Conservation (phyloP, 2,888 invertebrate genomes). For the Onthophagus sagittarius region DNA sequence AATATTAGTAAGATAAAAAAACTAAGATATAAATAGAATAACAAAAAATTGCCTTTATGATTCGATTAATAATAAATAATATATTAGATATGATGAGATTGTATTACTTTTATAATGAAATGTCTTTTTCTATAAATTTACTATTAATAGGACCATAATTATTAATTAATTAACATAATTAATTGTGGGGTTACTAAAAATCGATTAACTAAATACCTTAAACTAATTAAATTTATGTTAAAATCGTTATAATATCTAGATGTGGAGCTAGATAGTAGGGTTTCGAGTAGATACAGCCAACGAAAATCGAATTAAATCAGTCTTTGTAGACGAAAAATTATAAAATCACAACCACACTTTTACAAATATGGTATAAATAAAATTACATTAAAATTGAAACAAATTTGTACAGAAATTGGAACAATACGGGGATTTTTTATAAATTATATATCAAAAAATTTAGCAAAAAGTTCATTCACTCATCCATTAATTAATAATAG, state of each 20-base stretch:
- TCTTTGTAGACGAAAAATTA: neutral
- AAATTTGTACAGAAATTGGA: slow-evolving; percentile 12
- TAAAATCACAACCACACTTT: neutral
- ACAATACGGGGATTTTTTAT: neutral
- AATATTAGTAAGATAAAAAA: too few relatives aligned
- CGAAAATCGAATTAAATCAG: neutral
- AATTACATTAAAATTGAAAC: too few relatives aligned
- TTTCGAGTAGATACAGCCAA: neutral
- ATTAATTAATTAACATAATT: too few relatives aligned
- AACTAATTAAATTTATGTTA: neutral
- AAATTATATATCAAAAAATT: neutral
- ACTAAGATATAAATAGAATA: too few relatives aligned
- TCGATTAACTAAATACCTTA: neutral
- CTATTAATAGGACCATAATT: too few relatives aligned
- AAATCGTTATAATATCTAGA: neutral
- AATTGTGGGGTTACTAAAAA: too few relatives aligned
- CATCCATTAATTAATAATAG: neutral
- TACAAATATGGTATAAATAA: neutral
- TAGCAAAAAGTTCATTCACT: neutral
- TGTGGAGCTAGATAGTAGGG: neutral
- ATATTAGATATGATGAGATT: too few relatives aligned
- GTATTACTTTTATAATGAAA: too few relatives aligned
- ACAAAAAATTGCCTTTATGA: too few relatives aligned
- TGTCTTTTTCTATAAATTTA: too few relatives aligned
- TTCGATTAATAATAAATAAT: too few relatives aligned